phyloP scores from a whole-genome alignment of 2,797 vertebrate genomes.

The Eulemur rubriventer region DNA sequence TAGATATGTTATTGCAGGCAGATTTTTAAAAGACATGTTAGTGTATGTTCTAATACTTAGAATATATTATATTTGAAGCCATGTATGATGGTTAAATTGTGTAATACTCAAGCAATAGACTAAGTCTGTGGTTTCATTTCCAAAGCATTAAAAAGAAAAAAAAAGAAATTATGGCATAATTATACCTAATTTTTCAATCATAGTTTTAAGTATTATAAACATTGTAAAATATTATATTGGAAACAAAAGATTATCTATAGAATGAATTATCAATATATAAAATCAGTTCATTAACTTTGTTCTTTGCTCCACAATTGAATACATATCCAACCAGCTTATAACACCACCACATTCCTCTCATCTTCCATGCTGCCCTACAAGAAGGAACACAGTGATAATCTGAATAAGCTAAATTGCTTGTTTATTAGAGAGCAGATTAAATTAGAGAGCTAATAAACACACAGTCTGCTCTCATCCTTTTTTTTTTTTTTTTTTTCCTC shows the following conservation, averaged over 20 bases:
- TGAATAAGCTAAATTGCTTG: background rate
- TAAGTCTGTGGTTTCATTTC: background rate
- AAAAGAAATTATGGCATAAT: background rate
- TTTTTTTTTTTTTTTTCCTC: background rate
- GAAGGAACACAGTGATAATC: background rate
- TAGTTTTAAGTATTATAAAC: background rate
- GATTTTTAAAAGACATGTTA: background rate
- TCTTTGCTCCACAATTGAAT: background rate
- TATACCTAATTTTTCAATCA: background rate
- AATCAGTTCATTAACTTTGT: background rate
- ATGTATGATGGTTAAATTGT: background rate
- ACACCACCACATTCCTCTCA: background rate
- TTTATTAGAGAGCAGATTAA: background rate
- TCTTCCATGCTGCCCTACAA: background rate
- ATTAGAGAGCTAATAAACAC: background rate
- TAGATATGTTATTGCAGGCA: background rate
- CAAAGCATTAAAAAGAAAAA: background rate
- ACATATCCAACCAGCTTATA: background rate
- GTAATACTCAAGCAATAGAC: background rate
- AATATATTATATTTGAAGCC: background rate
- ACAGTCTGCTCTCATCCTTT: background rate
- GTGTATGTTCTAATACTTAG: background rate
- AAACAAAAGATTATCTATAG: background rate
- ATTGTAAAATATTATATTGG: background rate
- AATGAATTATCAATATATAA: constrained; percentile 6